A percentile compares a stretch with the other conserved stretches of the same genome.
Conservation (phyloP, 2,888 invertebrate genomes). For the Atrina japonica region DNA sequence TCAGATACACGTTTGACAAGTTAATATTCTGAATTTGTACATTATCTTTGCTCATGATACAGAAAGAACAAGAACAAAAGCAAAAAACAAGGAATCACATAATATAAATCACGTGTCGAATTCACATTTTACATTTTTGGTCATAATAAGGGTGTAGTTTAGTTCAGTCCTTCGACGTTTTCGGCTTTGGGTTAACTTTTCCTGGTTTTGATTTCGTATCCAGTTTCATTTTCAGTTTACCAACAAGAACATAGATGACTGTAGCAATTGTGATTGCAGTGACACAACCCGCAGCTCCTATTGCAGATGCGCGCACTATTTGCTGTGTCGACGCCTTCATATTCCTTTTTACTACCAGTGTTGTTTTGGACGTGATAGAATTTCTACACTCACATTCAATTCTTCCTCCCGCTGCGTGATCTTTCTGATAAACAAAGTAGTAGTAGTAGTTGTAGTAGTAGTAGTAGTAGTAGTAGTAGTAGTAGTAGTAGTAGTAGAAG, state of each 20-base stretch:
- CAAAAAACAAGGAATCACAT: too few relatives aligned
- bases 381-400: conserved; percentile 7
- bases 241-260: conserved; percentile 1
- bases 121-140: too few relatives aligned
- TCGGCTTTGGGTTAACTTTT: not conserved
- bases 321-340: not conserved
- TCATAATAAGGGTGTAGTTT: too few relatives aligned
- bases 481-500: too few relatives aligned
- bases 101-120: too few relatives aligned
- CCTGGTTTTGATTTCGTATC: not conserved
- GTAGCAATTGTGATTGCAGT: not conserved
- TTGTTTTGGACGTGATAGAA: not conserved
- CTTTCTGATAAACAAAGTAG: not conserved
- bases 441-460: too few relatives aligned
- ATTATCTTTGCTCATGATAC: too few relatives aligned
- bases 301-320: conserved; percentile 3
- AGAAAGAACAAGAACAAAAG: too few relatives aligned
- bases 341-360: not conserved
- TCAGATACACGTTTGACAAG: too few relatives aligned
- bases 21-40: too few relatives aligned
- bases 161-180: too few relatives aligned
- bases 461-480: too few relatives aligned
- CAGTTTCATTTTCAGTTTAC: not conserved
- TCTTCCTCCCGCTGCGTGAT: not conserved
- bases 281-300: conserved; percentile 3